Evolutionary conservation across 2,797 vertebrate genomes (phyloP).

Genomic region (Acestrorhynchus altus): DNA sequence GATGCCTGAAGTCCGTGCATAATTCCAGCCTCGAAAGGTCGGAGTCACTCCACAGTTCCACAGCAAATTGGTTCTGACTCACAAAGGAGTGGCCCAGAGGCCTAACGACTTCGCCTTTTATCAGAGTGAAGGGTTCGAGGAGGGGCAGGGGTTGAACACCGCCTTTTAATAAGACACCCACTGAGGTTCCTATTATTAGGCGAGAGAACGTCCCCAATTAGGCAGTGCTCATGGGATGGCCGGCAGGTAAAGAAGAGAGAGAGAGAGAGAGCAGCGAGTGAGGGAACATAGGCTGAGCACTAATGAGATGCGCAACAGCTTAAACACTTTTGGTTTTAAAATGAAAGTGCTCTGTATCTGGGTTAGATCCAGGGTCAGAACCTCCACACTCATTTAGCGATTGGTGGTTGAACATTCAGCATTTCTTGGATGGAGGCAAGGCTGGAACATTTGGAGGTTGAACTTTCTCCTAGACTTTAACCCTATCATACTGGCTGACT

Average conservation of each 20-base stretch:
- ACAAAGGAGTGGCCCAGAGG: constrained; percentile 7
- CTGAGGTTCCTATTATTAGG: constrained; percentile 67
- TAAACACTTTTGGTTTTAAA: neutral
- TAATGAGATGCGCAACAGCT: constrained; percentile 33
- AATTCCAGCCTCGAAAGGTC: neutral
- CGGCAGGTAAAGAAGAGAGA: neutral
- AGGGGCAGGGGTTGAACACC: constrained; percentile 10
- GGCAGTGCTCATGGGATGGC: constrained; percentile 45
- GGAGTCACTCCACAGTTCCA: neutral
- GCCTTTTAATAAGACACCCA: constrained; percentile 33
- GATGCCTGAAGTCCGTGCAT: neutral
- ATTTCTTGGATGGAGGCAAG: neutral
- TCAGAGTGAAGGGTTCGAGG: constrained; percentile 23
- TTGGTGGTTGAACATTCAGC: neutral
- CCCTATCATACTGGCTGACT: neutral
- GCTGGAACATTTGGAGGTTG: neutral
- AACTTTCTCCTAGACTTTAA: neutral
- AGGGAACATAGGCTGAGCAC: constrained; percentile 45
- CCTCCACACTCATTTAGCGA: neutral
- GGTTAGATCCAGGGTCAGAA: neutral
- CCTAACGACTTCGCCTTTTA: constrained; percentile 46
- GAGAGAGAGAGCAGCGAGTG: constrained; percentile 47
- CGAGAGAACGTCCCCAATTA: constrained; percentile 72
- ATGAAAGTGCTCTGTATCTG: neutral
- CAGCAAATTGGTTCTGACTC: constrained; percentile 36